Evolutionary conservation across 2,113 vertebrate species (phyloP).

Genomic region (Pteronura brasiliensis): DNA sequence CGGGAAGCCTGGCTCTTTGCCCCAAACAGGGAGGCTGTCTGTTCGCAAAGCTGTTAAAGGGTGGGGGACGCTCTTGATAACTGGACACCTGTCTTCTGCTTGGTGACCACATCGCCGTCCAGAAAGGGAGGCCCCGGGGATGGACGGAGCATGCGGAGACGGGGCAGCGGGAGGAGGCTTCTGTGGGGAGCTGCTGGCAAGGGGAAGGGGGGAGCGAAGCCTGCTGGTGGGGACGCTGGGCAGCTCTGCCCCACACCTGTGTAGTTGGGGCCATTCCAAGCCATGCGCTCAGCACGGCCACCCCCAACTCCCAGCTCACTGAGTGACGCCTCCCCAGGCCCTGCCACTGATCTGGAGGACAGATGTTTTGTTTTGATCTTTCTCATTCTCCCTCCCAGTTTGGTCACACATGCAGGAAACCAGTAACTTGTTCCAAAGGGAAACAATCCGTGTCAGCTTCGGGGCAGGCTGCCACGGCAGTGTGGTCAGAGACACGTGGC

Average conservation of each 20-base stretch:
- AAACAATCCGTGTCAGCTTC: slow-evolving; percentile 41
- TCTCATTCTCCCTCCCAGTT: slow-evolving; percentile 64
- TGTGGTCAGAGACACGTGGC: rapidly evolving
- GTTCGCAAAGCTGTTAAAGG: rapidly evolving
- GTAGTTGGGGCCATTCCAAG: not conserved
- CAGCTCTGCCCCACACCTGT: not conserved
- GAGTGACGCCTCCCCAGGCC: rapidly evolving
- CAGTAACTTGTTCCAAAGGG: slow-evolving; percentile 61
- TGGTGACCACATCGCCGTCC: not conserved
- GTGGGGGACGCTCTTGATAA: not conserved
- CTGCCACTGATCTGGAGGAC: slow-evolving; percentile 43
- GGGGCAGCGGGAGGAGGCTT: rapidly evolving
- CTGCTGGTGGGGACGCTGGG: rapidly evolving
- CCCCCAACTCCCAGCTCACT: not conserved
- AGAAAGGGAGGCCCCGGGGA: not conserved
- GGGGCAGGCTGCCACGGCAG: slow-evolving; percentile 46
- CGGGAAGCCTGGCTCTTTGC: not conserved
- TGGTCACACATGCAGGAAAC: slow-evolving; percentile 74
- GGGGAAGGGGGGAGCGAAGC: rapidly evolving
- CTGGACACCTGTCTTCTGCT: not conserved
- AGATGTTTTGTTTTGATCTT: slow-evolving; percentile 52
- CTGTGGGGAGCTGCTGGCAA: rapidly evolving
- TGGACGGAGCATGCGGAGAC: rapidly evolving
- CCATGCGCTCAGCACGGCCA: rapidly evolving
- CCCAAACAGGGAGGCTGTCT: rapidly evolving